Percentiles rank a stretch among this genome's conserved stretches.
Conservation (phyloP, 1,140 invertebrate species). For the Saccostrea echinata region DNA sequence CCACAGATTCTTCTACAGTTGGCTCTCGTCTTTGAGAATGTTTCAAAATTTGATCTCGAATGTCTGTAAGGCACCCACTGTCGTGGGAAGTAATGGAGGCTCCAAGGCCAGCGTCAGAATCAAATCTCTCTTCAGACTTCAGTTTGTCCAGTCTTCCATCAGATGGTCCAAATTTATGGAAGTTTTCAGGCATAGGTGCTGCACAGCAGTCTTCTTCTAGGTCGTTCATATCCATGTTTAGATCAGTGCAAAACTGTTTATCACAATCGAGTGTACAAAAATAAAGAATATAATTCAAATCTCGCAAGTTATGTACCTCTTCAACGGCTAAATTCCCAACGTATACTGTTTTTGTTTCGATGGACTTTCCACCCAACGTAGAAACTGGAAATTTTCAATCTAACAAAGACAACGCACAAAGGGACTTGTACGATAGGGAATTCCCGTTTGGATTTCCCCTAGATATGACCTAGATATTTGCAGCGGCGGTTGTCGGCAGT, state of each 20-base stretch:
- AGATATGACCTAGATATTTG: conserved; percentile 4
- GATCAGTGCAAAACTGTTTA: not conserved
- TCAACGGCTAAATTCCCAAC: conserved; percentile 10
- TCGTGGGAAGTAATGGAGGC: not conserved
- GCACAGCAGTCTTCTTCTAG: conserved; percentile 16
- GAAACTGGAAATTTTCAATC: conserved; percentile 22
- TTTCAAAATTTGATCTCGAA: conserved; percentile 30
- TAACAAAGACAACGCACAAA: conserved; percentile 35
- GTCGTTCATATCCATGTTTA: not conserved
- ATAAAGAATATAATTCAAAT: not conserved
- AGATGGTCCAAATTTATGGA: not conserved
- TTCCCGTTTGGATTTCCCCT: conserved; percentile 31
- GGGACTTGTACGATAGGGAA: not conserved
- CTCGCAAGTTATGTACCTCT: not conserved
- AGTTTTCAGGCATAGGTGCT: not conserved
- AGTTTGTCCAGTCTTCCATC: not conserved
- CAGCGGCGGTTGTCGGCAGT: not conserved
- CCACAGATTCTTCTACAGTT: not conserved
- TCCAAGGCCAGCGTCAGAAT: not conserved
- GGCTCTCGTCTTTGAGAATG: not conserved
- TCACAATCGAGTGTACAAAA: not conserved
- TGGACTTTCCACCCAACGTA: conserved; percentile 11
- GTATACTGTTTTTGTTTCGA: not conserved
- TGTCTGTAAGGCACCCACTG: not conserved
- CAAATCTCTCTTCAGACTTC: not conserved